phyloP scores from a whole-genome alignment of 53 echinoderm and acorn worm genomes.

The Temnopleurus reevesii region DNA sequence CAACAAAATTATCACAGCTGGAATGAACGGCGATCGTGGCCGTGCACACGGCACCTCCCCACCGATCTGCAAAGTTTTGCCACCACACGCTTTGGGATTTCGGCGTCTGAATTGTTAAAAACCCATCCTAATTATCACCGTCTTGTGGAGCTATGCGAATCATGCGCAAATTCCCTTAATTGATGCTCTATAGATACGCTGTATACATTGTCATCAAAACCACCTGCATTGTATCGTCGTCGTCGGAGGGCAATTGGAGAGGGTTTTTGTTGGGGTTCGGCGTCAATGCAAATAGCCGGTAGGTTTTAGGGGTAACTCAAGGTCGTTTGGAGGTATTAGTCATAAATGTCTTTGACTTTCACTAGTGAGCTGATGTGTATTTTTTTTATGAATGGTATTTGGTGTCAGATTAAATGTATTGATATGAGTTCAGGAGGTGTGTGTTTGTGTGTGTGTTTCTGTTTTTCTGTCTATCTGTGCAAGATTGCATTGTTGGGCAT shows the following conservation, averaged over 20 bases:
- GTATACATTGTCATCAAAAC: background rate
- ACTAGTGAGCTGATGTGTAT: background rate
- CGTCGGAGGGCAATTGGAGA: background rate
- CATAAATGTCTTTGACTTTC: background rate
- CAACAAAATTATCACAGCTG: background rate
- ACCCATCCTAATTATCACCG: background rate
- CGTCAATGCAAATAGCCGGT: background rate
- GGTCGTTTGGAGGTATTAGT: background rate
- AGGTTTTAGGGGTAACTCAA: conserved; percentile 12
- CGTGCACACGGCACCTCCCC: background rate
- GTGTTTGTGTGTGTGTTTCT: no score
- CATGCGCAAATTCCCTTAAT: background rate
- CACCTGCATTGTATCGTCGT: background rate
- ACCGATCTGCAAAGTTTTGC: background rate
- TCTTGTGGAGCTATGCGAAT: background rate
- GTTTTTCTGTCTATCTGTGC: no score
- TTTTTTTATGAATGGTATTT: conserved; percentile 1
- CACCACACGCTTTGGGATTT: conserved; percentile 21
- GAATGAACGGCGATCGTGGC: background rate
- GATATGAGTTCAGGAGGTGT: background rate
- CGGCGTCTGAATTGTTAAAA: background rate
- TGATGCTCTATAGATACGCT: background rate
- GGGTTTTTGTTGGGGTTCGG: background rate
- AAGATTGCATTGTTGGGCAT: no score
- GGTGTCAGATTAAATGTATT: background rate